These are phyloP conservation scores for Cryptoprocta ferox DNA, from an alignment of 2,797 vertebrate species.

Conservation along the genomic window DNA sequence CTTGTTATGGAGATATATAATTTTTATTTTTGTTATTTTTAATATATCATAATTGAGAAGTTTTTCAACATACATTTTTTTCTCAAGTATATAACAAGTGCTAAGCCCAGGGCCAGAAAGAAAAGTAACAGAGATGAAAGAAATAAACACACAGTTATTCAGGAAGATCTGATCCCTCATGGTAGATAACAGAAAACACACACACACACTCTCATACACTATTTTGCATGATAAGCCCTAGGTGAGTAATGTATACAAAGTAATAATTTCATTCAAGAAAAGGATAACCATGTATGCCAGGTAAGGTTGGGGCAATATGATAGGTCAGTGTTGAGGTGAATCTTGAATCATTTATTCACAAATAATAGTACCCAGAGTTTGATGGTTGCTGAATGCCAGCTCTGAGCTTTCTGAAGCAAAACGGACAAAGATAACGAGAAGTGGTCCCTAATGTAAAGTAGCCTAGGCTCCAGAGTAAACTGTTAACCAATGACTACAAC, in stretches of 20 bases:
- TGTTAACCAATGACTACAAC: neutral
- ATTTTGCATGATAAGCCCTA: neutral
- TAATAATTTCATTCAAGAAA: neutral
- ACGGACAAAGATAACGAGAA: neutral
- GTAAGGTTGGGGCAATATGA: neutral
- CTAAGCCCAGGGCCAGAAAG: neutral
- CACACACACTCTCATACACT: too few relatives aligned
- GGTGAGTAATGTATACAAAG: neutral
- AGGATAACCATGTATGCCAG: neutral
- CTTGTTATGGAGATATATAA: neutral
- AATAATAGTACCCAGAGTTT: neutral
- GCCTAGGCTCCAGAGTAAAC: neutral
- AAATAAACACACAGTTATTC: neutral
- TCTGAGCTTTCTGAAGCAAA: neutral
- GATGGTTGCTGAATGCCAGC: neutral
- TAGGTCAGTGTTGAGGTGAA: neutral
- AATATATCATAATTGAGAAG: neutral
- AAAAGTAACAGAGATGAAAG: neutral
- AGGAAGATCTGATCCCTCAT: neutral
- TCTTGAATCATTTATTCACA: constrained; percentile 6
- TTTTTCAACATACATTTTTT: neutral
- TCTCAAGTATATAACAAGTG: neutral
- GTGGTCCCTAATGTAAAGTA: neutral
- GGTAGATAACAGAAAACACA: neutral
- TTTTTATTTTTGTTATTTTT: neutral